A percentile compares a stretch with the other conserved stretches of the same genome.
Conservation (phyloP, 2,888 invertebrate species). For the Protonemura montana region DNA sequence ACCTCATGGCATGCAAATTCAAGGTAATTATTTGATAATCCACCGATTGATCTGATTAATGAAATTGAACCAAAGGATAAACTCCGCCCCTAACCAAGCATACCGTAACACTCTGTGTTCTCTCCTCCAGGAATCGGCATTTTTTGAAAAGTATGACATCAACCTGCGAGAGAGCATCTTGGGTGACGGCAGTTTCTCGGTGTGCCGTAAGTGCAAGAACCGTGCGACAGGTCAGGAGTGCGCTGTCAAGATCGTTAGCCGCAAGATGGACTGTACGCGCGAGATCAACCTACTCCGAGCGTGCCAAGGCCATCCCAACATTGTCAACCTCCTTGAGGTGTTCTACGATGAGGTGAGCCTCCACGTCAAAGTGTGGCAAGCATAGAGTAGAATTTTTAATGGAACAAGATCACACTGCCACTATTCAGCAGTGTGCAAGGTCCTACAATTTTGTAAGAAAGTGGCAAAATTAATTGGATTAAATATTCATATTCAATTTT, state of each 20-base stretch:
- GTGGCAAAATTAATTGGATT: too few relatives aligned
- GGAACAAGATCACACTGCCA: too few relatives aligned
- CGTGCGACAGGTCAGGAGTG: constrained; percentile 76
- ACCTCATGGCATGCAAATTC: constrained; percentile 66
- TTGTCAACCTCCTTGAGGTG: constrained; percentile 85
- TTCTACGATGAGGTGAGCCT: constrained; percentile 74
- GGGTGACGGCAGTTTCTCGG: constrained; percentile 90
- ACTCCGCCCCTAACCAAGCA: neutral
- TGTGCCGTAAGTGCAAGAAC: constrained; percentile 82
- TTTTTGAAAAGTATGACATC: constrained; percentile 85
- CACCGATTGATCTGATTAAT: neutral
- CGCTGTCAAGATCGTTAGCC: constrained; percentile 87
- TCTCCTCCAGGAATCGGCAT: constrained; percentile 74
- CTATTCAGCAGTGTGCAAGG: too few relatives aligned
- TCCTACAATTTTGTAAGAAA: too few relatives aligned
- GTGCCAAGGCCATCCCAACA: constrained; percentile 89
- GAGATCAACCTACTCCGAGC: constrained; percentile 81
- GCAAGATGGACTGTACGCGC: constrained; percentile 70
- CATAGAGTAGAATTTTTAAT: too few relatives aligned
- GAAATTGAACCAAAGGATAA: too few relatives aligned
- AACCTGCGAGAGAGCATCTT: constrained; percentile 73
- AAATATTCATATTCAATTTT: too few relatives aligned
- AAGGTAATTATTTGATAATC: constrained; percentile 59
- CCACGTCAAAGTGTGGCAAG: neutral
- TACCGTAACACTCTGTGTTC: neutral